phyloP scores from a whole-genome alignment of 2,113 vertebrate genomes.

The Corythoichthys haematopterus region DNA sequence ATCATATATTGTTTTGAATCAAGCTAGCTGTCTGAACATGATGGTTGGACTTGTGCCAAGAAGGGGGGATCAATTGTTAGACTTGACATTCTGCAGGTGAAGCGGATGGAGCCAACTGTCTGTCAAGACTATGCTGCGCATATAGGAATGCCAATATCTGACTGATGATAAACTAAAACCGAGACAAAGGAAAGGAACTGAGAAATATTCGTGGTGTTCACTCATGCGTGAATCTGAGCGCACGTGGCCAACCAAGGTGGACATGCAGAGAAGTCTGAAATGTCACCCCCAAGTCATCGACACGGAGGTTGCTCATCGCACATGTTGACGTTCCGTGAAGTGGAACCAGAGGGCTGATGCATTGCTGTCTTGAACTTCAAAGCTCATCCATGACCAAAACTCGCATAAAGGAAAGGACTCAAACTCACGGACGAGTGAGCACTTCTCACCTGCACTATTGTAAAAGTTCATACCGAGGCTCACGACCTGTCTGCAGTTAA shows the following conservation, averaged over 20 bases:
- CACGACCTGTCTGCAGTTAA: slow-evolving; percentile 14
- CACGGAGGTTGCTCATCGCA: slow-evolving; percentile 31
- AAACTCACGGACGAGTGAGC: slow-evolving; percentile 9
- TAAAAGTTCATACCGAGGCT: slow-evolving; percentile 1
- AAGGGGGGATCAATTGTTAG: background rate
- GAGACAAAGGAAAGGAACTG: slow-evolving; percentile 29
- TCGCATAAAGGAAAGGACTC: slow-evolving; percentile 3
- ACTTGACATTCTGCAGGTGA: slow-evolving; percentile 28
- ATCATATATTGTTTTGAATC: background rate
- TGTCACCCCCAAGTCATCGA: slow-evolving; percentile 16
- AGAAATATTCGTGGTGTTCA: slow-evolving; percentile 26
- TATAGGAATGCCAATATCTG: slow-evolving; percentile 27
- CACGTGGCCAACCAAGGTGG: background rate
- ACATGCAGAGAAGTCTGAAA: background rate
- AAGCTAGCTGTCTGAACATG: background rate
- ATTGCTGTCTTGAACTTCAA: slow-evolving; percentile 40
- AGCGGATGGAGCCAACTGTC: slow-evolving; percentile 4
- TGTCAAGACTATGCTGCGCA: slow-evolving; percentile 17
- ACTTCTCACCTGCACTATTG: slow-evolving; percentile 8
- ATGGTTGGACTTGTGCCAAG: background rate
- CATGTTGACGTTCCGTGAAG: slow-evolving; percentile 39
- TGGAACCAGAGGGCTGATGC: slow-evolving; percentile 45
- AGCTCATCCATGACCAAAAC: slow-evolving; percentile 27
- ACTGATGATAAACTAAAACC: slow-evolving; percentile 37
- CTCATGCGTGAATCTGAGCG: slow-evolving; percentile 27